Conservation (phyloP, 2,888 invertebrate species). For the Perizoma affinitatum region DNA sequence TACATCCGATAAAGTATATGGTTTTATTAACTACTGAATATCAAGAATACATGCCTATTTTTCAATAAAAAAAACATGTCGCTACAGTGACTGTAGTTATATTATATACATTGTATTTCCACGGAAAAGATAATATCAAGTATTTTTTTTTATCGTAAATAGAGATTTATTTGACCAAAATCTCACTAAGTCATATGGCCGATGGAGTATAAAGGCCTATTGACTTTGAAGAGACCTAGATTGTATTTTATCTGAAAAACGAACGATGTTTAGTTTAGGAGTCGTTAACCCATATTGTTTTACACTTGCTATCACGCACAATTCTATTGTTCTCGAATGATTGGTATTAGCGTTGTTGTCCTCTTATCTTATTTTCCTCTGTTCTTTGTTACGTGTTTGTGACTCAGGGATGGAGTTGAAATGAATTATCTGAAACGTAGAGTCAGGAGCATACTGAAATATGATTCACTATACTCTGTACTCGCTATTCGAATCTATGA, state of each 20-base stretch:
- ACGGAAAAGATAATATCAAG: too few species aligned
- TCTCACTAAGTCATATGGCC: too few species aligned
- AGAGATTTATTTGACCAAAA: too few species aligned
- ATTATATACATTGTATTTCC: too few species aligned
- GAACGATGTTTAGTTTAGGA: slow-evolving; percentile 1
- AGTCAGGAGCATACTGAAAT: background rate
- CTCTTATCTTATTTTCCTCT: slow-evolving; percentile 10
- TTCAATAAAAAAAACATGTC: too few species aligned
- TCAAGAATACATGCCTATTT: too few species aligned
- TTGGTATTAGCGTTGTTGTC: slow-evolving; percentile 10
- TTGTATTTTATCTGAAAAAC: slow-evolving; percentile 2
- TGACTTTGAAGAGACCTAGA: background rate
- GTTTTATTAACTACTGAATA: too few species aligned
- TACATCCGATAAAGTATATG: too few species aligned
- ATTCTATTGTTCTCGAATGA: slow-evolving; percentile 16
- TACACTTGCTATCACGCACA: slow-evolving; percentile 12
- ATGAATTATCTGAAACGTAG: slow-evolving; percentile 3
- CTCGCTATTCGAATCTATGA: background rate
- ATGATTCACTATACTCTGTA: background rate
- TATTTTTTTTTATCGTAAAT: too few species aligned
- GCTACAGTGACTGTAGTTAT: too few species aligned
- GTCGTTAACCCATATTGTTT: slow-evolving; percentile 9
- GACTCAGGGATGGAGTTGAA: slow-evolving; percentile 2
- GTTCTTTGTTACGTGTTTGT: slow-evolving; percentile 12
- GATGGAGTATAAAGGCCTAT: too few species aligned